A percentile compares a stretch with the other conserved stretches of the same genome.
Conservation (phyloP, 1,140 invertebrate species). For the Drosophila watanabei region DNA sequence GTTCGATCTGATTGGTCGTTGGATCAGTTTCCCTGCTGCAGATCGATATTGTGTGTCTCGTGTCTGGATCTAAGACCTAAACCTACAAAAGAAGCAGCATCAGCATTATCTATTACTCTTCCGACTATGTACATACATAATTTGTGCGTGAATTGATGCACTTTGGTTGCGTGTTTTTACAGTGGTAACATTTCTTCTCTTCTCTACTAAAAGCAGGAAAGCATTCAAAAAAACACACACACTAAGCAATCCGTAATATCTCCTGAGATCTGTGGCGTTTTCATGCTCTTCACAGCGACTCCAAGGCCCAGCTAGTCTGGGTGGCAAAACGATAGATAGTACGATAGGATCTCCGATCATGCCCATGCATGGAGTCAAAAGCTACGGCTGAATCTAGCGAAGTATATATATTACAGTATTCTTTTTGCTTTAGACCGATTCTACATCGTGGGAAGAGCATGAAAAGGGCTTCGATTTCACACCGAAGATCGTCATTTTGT, state of each 20-base stretch:
- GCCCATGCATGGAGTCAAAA: conserved; percentile 57
- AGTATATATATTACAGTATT: conserved; percentile 43
- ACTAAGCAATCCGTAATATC: conserved; percentile 37
- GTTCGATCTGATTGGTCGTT: conserved; percentile 62
- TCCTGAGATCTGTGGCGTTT: conserved; percentile 46
- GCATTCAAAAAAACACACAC: conserved; percentile 28
- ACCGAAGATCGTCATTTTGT: conserved; percentile 30
- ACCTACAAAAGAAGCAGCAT: conserved; percentile 41
- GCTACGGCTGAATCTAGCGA: conserved; percentile 25
- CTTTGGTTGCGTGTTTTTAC: conserved; percentile 29
- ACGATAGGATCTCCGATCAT: conserved; percentile 40
- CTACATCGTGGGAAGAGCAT: conserved; percentile 47
- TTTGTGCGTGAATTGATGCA: conserved; percentile 14
- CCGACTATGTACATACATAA: conserved; percentile 20
- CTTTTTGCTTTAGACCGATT: conserved; percentile 9
- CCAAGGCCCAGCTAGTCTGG: conserved; percentile 47
- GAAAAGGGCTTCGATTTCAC: conserved; percentile 34
- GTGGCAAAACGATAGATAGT: conserved; percentile 26
- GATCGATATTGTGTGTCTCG: conserved; percentile 31
- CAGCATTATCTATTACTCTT: conserved; percentile 14
- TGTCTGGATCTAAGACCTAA: conserved; percentile 41
- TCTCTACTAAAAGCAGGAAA: conserved; percentile 19
- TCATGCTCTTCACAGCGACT: conserved; percentile 39
- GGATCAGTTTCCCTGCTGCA: conserved; percentile 39
- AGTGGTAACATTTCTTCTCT: conserved; percentile 10